Conservation (phyloP, 2,113 vertebrate species). For the Mirounga angustirostris region DNA sequence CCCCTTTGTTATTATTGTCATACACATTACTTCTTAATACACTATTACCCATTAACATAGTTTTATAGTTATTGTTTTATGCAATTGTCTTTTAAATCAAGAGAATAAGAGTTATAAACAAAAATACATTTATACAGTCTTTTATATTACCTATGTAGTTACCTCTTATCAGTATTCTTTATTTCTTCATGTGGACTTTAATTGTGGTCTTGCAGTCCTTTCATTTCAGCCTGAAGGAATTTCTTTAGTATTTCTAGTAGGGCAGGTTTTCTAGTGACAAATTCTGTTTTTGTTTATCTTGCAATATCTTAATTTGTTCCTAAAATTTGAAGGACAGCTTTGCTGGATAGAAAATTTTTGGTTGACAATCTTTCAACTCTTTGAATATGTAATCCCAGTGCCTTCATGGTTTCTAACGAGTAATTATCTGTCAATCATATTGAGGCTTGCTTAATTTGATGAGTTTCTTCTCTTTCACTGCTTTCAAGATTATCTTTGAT, state of each 20-base stretch:
- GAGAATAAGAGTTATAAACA: slow-evolving; percentile 2
- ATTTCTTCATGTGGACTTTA: background rate
- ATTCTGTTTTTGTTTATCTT: background rate
- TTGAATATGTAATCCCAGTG: background rate
- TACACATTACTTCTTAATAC: background rate
- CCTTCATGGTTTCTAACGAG: background rate
- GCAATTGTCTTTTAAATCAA: background rate
- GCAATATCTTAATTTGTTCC: background rate
- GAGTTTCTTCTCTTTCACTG: background rate
- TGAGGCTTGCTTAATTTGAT: background rate
- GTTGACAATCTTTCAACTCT: background rate
- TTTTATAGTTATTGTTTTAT: slow-evolving; percentile 24
- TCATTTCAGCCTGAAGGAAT: background rate
- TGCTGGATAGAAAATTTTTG: slow-evolving; percentile 5
- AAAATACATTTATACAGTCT: background rate
- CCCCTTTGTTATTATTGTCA: background rate
- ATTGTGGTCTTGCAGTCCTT: background rate
- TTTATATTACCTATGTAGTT: background rate
- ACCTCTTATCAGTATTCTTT: background rate
- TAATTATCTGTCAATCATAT: background rate
- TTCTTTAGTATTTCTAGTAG: background rate
- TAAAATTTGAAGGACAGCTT: slow-evolving; percentile 2
- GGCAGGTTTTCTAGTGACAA: background rate
- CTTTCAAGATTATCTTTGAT: background rate
- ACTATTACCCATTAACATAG: background rate